A percentile compares a stretch with the other conserved stretches of the same genome.
Evolutionary conservation across 92 coral and sea anemone genomes (phyloP).

Genomic region (Desmophyllum pertusum): DNA sequence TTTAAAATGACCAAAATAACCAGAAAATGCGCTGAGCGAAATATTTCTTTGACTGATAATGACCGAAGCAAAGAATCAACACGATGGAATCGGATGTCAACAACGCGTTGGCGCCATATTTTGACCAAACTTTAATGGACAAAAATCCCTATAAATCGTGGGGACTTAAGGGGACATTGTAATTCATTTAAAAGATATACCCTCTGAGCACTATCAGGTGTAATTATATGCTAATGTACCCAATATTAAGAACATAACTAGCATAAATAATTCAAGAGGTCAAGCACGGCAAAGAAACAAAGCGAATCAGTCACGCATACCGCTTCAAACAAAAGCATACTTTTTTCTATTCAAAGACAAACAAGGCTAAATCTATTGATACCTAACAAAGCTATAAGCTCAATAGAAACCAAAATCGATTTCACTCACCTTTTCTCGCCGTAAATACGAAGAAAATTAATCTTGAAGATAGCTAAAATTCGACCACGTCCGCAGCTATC

Average conservation of each 20-base stretch:
- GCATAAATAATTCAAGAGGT: neutral
- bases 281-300: neutral
- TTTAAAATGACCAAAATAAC: neutral
- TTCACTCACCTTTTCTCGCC: neutral
- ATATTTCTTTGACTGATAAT: neutral
- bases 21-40: neutral
- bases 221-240: slow-evolving; percentile 1
- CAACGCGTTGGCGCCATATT: slow-evolving; percentile 14
- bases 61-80: too few relatives aligned
- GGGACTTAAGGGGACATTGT: slow-evolving; percentile 13
- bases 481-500: neutral
- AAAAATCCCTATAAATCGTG: neutral
- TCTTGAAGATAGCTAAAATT: neutral
- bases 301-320: slow-evolving; percentile 14
- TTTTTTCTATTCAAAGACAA: neutral
- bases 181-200: neutral
- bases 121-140: neutral
- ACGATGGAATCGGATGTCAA: too few relatives aligned
- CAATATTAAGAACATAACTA: neutral
- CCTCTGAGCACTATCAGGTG: neutral
- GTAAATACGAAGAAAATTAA: neutral
- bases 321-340: neutral
- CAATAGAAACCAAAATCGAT: neutral
- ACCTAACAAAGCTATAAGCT: neutral
- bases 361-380: neutral